Evolutionary conservation across 1,140 invertebrate genomes (phyloP).

Genomic region (Ridgeia piscesae): DNA sequence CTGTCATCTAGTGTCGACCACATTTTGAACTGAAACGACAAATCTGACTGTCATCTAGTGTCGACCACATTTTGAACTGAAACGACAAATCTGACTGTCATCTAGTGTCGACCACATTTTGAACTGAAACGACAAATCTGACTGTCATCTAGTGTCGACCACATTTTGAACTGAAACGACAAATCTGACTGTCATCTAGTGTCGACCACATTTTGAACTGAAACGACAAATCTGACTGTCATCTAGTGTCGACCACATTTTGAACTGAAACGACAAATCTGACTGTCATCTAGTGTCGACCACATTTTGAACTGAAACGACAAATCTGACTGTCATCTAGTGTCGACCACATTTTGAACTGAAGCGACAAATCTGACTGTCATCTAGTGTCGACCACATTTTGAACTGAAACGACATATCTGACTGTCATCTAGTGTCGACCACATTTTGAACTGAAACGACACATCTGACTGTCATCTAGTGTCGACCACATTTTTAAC

Average conservation of each 20-base stretch:
- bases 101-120: constrained; percentile 99
- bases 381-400: constrained; percentile 99
- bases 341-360: constrained; percentile 99
- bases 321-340: constrained; percentile 99
- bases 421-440: constrained; percentile 98
- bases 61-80: constrained; percentile 99
- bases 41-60: constrained; percentile 97
- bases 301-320: constrained; percentile 99
- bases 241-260: constrained; percentile 99
- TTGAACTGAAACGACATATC: constrained; percentile 99
- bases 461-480: constrained; percentile 98
- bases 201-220: constrained; percentile 99
- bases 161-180: constrained; percentile 99
- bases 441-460: constrained; percentile 99
- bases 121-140: constrained; percentile 99
- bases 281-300: constrained; percentile 98
- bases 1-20: constrained; percentile 99
- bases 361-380: constrained; percentile 98
- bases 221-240: constrained; percentile 99
- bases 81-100: constrained; percentile 97
- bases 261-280: constrained; percentile 99
- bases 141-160: constrained; percentile 98
- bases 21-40: constrained; percentile 99
- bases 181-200: constrained; percentile 97
- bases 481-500: constrained; percentile 99